phyloP scores from a whole-genome alignment of 2,113 vertebrate genomes.

The Sinocyclocheilus maitianheensis region DNA sequence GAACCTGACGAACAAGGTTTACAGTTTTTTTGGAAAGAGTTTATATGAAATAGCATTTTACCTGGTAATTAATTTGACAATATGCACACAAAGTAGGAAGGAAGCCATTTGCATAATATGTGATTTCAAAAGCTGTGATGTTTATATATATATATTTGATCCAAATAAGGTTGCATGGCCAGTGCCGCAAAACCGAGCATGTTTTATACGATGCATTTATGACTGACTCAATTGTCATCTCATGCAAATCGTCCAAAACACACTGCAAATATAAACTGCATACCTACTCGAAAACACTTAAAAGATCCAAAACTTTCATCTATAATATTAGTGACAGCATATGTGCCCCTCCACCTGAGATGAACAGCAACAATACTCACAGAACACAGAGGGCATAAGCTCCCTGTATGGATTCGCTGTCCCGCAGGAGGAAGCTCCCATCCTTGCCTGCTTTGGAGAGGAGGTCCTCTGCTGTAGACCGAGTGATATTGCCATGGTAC shows the following conservation, averaged over 20 bases:
- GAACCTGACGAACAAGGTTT: background rate
- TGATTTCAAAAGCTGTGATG: background rate
- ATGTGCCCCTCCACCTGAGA: background rate
- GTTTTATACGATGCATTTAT: background rate
- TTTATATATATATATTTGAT: background rate
- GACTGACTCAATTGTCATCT: background rate
- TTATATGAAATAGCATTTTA: background rate
- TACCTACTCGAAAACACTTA: background rate
- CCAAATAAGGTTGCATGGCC: background rate
- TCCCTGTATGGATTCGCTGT: constrained; percentile 92
- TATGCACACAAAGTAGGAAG: background rate
- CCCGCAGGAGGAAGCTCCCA: constrained; percentile 96
- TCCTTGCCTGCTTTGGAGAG: constrained; percentile 94
- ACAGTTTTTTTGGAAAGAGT: too few relatives aligned
- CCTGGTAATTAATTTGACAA: background rate
- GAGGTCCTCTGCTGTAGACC: constrained; percentile 91
- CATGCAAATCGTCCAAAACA: background rate
- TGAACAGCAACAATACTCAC: constrained; percentile 80
- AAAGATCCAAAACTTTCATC: background rate
- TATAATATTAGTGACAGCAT: background rate
- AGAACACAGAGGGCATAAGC: constrained; percentile 95
- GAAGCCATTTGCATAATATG: background rate
- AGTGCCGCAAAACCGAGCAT: background rate
- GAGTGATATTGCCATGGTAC: constrained; percentile 95
- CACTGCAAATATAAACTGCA: background rate